A percentile compares a stretch with the other conserved stretches of the same genome.
phyloP scores from a whole-genome alignment of 2,888 invertebrate species.

The Anthoptus insignis region DNA sequence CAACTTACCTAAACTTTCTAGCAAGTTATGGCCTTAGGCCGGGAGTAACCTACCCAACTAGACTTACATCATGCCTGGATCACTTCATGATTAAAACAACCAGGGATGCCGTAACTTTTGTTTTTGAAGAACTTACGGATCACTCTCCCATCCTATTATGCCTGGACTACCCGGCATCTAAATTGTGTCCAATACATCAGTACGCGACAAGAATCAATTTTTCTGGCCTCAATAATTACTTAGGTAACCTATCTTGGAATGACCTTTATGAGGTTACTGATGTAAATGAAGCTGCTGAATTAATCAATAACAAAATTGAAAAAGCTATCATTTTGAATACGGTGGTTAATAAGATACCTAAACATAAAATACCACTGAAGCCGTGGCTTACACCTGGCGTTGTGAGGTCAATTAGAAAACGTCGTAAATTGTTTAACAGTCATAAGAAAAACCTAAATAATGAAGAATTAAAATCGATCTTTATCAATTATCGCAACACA shows the following conservation, averaged over 20 bases:
- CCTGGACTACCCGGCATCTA: neutral
- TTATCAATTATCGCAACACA: conserved; percentile 1
- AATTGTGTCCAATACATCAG: neutral
- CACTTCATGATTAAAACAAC: conserved; percentile 37
- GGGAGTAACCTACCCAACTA: conserved; percentile 29
- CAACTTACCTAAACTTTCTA: conserved; percentile 27
- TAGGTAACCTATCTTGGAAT: neutral
- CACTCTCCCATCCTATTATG: conserved; percentile 33
- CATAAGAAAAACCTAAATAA: neutral
- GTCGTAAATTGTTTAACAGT: conserved; percentile 2
- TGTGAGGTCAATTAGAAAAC: neutral
- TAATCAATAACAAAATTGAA: neutral
- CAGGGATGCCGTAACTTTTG: conserved; percentile 17
- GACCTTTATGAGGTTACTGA: neutral
- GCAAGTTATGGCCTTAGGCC: conserved; percentile 28
- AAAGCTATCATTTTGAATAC: neutral
- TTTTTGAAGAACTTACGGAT: conserved; percentile 35
- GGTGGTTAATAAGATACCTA: neutral
- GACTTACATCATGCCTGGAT: conserved; percentile 32
- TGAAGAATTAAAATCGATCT: neutral
- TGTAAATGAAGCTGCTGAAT: conserved; percentile 6
- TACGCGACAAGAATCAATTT: neutral
- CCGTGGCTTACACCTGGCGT: conserved; percentile 5
- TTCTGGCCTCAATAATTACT: neutral
- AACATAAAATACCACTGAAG: conserved; percentile 4